Percentiles rank a stretch among this genome's conserved stretches.
phyloP scores from a whole-genome alignment of 1,140 invertebrate species.

The Saccostrea echinata region DNA sequence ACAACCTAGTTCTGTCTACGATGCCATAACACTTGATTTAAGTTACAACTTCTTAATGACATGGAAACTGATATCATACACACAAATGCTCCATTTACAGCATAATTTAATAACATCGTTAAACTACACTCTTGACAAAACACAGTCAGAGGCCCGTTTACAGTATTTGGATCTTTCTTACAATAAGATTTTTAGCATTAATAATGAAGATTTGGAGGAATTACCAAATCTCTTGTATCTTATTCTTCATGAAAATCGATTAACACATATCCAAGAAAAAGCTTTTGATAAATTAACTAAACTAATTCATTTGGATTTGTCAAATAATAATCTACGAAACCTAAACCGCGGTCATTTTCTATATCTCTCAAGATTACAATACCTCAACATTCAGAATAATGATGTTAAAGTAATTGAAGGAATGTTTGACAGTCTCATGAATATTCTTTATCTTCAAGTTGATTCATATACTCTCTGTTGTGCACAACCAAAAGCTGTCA shows the following conservation, averaged over 20 bases:
- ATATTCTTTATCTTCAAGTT: conserved; percentile 82
- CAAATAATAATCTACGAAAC: background rate
- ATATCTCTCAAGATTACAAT: conserved; percentile 30
- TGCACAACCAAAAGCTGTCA: conserved; percentile 78
- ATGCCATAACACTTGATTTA: background rate
- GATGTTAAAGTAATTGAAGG: conserved; percentile 45
- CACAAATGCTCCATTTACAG: background rate
- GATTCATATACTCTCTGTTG: conserved; percentile 61
- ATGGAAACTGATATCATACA: background rate
- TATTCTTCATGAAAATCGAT: conserved; percentile 12
- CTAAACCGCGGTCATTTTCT: conserved; percentile 39
- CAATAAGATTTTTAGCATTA: background rate
- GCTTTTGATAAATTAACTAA: conserved; percentile 2
- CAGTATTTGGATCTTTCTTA: conserved; percentile 33
- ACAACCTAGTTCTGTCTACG: no score
- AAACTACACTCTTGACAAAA: background rate
- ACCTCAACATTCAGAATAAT: conserved; percentile 54
- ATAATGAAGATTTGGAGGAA: background rate
- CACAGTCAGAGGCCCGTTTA: background rate
- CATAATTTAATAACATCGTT: background rate
- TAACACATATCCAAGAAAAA: background rate
- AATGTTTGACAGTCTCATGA: conserved; percentile 79
- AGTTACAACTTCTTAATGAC: background rate
- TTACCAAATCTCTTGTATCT: conserved; percentile 16
- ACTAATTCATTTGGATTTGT: background rate